These are phyloP conservation scores for Thereva nobilitata DNA, from an alignment of 2,888 invertebrate species.

Conservation along the genomic window DNA sequence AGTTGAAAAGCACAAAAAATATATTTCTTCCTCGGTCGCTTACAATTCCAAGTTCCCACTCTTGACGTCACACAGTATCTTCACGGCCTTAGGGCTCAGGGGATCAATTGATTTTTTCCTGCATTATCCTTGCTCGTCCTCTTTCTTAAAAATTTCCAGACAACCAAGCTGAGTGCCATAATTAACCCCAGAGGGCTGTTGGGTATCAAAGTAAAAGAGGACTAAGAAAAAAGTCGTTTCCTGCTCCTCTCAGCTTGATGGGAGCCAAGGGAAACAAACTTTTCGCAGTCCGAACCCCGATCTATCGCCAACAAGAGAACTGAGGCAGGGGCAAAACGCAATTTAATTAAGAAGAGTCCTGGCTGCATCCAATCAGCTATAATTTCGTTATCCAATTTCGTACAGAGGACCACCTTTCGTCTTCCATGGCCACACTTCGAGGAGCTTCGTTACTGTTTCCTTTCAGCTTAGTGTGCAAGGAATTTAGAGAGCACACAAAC, in stretches of 20 bases:
- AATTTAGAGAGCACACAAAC: conserved; percentile 6
- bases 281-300: neutral
- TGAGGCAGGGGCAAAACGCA: conserved; percentile 29
- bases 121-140: conserved; percentile 12
- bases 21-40: conserved; percentile 3
- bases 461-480: neutral
- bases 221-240: conserved; percentile 18
- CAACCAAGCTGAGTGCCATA: conserved; percentile 34
- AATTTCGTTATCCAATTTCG: conserved; percentile 35
- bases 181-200: conserved; percentile 32
- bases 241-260: conserved; percentile 15
- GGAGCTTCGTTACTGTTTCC: conserved; percentile 27
- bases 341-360: conserved; percentile 34
- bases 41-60: neutral
- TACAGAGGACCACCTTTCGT: conserved; percentile 27
- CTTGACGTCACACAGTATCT: neutral
- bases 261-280: conserved; percentile 13
- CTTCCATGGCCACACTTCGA: conserved; percentile 20
- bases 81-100: conserved; percentile 14
- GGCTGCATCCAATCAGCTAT: conserved; percentile 35
- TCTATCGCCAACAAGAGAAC: neutral
- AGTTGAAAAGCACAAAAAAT: conserved; percentile 8
- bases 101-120: conserved; percentile 30
- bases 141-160: conserved; percentile 31
- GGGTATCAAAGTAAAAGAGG: conserved; percentile 14